Base-by-base conservation (phyloP, 1,140 invertebrate species). In the Leptoteleia sp. region DNA sequence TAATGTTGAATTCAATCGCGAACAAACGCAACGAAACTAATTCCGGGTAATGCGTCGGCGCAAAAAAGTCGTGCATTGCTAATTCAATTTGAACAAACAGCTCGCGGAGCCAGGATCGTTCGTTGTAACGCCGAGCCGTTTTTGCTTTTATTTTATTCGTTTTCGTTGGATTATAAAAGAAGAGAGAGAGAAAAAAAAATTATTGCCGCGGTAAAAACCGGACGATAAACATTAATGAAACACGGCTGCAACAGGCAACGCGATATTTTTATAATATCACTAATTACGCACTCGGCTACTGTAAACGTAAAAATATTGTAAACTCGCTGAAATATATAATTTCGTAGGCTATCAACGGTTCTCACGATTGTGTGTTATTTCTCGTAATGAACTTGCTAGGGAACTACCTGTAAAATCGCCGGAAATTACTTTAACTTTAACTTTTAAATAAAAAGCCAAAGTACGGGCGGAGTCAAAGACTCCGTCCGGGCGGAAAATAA, bases 231-330 rank as follows among this genome's bases (percentile, higher is more conserved):
- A 42, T 42, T 4, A 7, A 31, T 19, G 38, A 19, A 42, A n/a
- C 8, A 42, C 16, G 7, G 16, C 4, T 16, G 8, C 16, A 16
- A 19, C 16, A 19, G 6, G 8, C 15, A 42, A 19, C 9, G 3
- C 15, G n/a, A 13, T 17, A 33, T 27, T 40, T 13, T 29, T 42
- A 29, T 17, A 42, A 16, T 12, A 17, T 40, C 12, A 4, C 35
- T 29, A 55, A 55, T 55, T 42, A 17, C 22, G 7, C 25, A 16
- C 35, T 27, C 22, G 37, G 8, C 40, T 5, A 3, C 33, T 40
- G 27, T 43, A 43, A 43, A 59, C 25, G 19, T 33, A 22, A 59
- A 43, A 62, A 48, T 62, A 62, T 48, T 38, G 43, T 48, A 25
- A 38, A 48, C 8, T 48, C 29, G 16, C 12, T 54, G 27, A 54